Conservation (phyloP, 2,797 vertebrate genomes). For the Malurus splendens region DNA sequence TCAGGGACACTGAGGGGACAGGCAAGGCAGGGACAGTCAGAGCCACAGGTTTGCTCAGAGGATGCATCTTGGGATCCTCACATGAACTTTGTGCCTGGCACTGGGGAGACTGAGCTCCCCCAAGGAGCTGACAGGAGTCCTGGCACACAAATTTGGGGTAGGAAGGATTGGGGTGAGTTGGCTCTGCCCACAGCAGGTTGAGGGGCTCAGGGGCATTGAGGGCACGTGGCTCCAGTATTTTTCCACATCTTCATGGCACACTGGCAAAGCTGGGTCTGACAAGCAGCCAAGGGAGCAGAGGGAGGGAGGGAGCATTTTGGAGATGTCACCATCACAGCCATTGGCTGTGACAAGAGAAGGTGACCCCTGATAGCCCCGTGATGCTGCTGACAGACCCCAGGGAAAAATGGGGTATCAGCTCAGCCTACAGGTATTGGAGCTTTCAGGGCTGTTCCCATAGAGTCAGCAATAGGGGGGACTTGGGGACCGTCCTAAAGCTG, state of each 20-base stretch:
- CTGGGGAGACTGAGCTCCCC: neutral
- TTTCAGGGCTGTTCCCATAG: neutral
- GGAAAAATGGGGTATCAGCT: neutral
- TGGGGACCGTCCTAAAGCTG: neutral
- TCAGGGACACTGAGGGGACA: neutral
- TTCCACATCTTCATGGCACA: neutral
- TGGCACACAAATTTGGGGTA: neutral
- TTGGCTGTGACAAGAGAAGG: neutral
- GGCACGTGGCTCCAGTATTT: neutral
- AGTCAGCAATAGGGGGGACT: neutral
- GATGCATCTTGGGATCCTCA: neutral
- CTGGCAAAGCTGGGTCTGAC: neutral
- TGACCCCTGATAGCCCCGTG: neutral
- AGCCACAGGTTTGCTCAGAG: neutral
- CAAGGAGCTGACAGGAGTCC: neutral
- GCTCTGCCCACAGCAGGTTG: neutral
- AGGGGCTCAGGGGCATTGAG: fast-evolving
- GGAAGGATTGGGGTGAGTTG: neutral
- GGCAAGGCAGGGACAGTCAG: neutral
- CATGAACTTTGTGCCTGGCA: neutral
- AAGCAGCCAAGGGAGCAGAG: neutral
- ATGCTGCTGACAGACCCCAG: neutral
- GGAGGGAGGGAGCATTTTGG: neutral
- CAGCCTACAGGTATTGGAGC: neutral
- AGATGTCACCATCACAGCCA: neutral